Evolutionary conservation across 2,888 invertebrate genomes (phyloP).

Genomic region (Drosophila flavopinicola): DNA sequence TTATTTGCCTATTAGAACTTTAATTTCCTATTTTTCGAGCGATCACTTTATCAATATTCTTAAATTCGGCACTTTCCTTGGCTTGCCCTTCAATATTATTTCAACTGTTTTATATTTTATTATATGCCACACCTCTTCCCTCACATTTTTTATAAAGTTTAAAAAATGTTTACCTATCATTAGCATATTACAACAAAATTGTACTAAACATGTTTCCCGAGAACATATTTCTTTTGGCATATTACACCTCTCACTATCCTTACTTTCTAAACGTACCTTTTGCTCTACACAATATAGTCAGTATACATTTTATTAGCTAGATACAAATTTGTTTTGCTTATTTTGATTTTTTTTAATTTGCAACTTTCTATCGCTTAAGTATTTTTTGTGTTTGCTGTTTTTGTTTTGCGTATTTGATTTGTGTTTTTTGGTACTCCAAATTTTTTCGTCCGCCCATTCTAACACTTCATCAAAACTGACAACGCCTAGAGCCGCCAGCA

Average conservation of each 20-base stretch:
- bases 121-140: slow-evolving; percentile 4
- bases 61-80: background rate
- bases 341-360: slow-evolving; percentile 7
- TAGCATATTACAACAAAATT: slow-evolving; percentile 33
- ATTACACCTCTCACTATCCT: slow-evolving; percentile 11
- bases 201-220: slow-evolving; percentile 52
- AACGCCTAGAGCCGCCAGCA: slow-evolving; percentile 56
- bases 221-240: slow-evolving; percentile 30
- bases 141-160: background rate
- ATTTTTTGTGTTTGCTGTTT: slow-evolving; percentile 57
- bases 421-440: slow-evolving; percentile 81
- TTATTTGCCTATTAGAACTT: too few species aligned
- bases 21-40: background rate
- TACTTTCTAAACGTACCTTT: slow-evolving; percentile 27
- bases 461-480: slow-evolving; percentile 77
- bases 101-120: background rate
- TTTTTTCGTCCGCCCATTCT: slow-evolving; percentile 84
- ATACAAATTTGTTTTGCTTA: slow-evolving; percentile 13
- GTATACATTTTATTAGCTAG: slow-evolving; percentile 20
- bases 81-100: slow-evolving; percentile 8
- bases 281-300: slow-evolving; percentile 22
- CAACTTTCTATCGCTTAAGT: slow-evolving; percentile 17
- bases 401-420: slow-evolving; percentile 71
- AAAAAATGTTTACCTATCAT: slow-evolving; percentile 2
- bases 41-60: background rate